phyloP scores from a whole-genome alignment of 37 sponge, comb jelly and placozoan genomes.

The Cladorhizidae sp. region DNA sequence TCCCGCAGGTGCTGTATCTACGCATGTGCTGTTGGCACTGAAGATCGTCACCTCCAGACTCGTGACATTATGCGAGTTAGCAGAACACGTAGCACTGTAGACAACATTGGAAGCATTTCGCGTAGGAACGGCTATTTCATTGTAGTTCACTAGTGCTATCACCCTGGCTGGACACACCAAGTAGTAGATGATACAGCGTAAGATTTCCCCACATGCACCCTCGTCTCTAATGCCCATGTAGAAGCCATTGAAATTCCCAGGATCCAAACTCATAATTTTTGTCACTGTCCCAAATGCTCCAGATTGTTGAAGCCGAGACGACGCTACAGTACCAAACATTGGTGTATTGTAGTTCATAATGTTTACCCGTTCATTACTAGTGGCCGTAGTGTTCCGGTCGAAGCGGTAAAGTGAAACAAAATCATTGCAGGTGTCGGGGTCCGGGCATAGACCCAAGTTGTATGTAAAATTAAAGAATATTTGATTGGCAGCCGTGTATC shows the following conservation, averaged over 20 bases:
- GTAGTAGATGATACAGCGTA: neutral
- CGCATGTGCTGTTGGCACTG: neutral
- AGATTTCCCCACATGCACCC: neutral
- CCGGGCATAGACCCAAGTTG: neutral
- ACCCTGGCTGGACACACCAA: neutral
- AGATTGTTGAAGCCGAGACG: neutral
- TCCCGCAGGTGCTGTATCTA: neutral
- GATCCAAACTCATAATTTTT: neutral
- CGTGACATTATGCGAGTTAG: neutral
- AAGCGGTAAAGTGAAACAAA: neutral
- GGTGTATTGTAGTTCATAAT: neutral
- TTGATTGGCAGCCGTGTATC: neutral
- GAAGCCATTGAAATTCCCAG: neutral
- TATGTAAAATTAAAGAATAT: neutral
- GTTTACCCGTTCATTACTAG: neutral
- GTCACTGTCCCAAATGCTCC: neutral
- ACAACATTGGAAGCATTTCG: neutral
- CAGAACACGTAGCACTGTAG: constrained; percentile 1
- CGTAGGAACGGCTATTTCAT: neutral
- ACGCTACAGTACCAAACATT: neutral
- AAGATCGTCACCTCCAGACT: neutral
- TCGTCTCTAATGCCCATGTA: constrained; percentile 2
- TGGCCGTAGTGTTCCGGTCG: neutral
- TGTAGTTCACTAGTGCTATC: constrained; percentile 3
- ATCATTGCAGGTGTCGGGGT: neutral